Evolutionary conservation across 2,113 vertebrate species (phyloP).

Genomic region (Paracyprichromis sp.): DNA sequence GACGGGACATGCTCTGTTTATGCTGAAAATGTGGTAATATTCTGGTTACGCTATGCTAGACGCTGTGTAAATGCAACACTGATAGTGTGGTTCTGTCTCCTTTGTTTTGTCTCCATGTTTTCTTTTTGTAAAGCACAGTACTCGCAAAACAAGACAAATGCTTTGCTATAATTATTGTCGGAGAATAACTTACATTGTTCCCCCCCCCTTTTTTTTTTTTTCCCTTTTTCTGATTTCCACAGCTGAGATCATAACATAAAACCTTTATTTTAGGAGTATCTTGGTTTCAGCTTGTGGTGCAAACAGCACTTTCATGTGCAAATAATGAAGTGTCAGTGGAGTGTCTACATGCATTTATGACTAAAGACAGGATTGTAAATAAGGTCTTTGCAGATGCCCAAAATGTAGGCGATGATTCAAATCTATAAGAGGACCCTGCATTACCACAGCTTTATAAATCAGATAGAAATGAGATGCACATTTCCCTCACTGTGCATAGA

Average conservation of each 20-base stretch:
- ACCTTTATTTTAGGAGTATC: not conserved
- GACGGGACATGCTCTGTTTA: conserved; percentile 1
- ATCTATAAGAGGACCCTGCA: not conserved
- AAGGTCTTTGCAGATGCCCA: not conserved
- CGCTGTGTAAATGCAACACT: not conserved
- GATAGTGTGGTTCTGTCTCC: not conserved
- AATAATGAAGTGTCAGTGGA: not conserved
- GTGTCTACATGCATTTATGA: not conserved
- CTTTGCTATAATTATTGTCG: not conserved
- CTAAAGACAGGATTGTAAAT: not conserved
- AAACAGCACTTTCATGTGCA: not conserved
- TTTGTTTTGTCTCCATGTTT: not conserved
- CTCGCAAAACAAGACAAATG: not conserved
- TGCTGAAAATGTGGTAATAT: not conserved
- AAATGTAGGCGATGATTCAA: not conserved
- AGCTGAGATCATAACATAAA: not conserved
- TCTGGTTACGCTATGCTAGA: not conserved
- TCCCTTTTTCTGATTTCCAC: not conserved
- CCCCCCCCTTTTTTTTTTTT: too few species aligned
- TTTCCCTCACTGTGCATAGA: not conserved
- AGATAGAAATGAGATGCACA: not conserved
- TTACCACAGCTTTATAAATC: not conserved
- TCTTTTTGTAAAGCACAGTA: not conserved
- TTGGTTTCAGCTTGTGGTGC: not conserved
- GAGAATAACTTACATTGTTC: not conserved